Evolutionary conservation across 2,113 vertebrate species (phyloP), one percentile per base, ranked within the genome.

Genomic region (Trinectes maculatus): DNA sequence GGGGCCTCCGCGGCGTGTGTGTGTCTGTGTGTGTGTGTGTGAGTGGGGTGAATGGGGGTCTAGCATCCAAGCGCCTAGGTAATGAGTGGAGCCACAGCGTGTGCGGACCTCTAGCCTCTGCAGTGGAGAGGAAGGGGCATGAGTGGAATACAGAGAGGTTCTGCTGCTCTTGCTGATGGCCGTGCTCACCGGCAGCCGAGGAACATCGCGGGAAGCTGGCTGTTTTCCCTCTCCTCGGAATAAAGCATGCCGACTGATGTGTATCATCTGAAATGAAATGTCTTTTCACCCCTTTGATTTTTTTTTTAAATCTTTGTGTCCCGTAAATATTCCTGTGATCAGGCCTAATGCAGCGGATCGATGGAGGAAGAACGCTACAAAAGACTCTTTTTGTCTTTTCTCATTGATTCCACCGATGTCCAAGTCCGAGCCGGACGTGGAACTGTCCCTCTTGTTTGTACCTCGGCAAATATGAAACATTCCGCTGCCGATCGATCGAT

Each of bases 41-140:
- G 63, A 52, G 60, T 8, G 7, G 60, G 76, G 77, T 87, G 74
- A 89, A 77, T 66, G 62, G 53, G 66, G 83, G 78, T 79, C 81
- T 84, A 78, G 80, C 73, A 72, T 89, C 82, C 78, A 66, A 75
- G 78, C 51, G 29, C 69, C 39, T 63, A 79, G 85, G 85, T 88
- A 88, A 88, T 84, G 82, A 88, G 84, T 51, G 74, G 57, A 82
- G 82, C 77, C 81, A 84, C 68, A 64, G 77, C 74, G 82, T 85
- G 75, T 70, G 83, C 34, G 78, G 77, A 86, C 83, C 83, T 85
- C 79, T 77, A 82, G 81, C 83, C 87, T 86, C 87, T 77, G 85
- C 79, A 84, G 73, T 74, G 73, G 74, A 70, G 60, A 60, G 62
- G 67, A 64, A 46, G 70, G 54, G 60, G 40, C 73, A 83, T 78